phyloP scores from a whole-genome alignment of 2,888 invertebrate species.

The Priocnemis perturbator region DNA sequence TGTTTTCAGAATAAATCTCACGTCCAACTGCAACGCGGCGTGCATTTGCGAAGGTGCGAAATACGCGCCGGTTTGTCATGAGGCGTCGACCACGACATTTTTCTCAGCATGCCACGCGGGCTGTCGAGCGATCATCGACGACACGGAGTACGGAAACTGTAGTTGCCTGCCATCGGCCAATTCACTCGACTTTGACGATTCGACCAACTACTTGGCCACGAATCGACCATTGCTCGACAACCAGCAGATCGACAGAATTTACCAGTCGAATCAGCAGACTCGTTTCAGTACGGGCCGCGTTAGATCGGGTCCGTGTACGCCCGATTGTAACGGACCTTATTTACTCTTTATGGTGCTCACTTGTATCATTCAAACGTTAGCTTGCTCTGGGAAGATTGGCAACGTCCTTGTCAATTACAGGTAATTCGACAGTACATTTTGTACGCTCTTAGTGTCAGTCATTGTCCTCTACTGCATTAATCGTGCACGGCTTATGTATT shows the following conservation, averaged over 20 bases:
- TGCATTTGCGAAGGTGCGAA: constrained; percentile 79
- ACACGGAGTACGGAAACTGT: constrained; percentile 68
- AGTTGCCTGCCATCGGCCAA: constrained; percentile 55
- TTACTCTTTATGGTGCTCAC: constrained; percentile 76
- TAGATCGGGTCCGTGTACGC: constrained; percentile 70
- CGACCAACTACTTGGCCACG: constrained; percentile 7
- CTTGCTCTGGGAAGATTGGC: constrained; percentile 82
- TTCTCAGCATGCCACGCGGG: constrained; percentile 87
- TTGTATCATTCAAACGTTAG: constrained; percentile 78
- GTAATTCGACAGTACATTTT: too few relatives aligned
- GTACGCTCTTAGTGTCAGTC: too few relatives aligned
- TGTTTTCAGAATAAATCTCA: constrained; percentile 76
- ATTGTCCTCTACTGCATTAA: too few relatives aligned
- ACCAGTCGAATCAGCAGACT: constrained; percentile 13
- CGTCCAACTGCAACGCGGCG: constrained; percentile 77
- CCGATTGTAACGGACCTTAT: constrained; percentile 71
- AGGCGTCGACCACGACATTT: constrained; percentile 78
- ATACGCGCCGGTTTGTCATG: constrained; percentile 82
- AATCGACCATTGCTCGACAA: neutral
- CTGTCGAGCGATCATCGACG: constrained; percentile 75
- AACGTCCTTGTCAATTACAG: constrained; percentile 80
- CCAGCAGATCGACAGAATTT: constrained; percentile 23
- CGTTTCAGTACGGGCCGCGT: constrained; percentile 48
- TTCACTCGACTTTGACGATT: neutral
- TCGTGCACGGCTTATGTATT: too few relatives aligned